phyloP scores from a whole-genome alignment of 1,140 invertebrate genomes.

The Ceratosolen fusciceps region DNA sequence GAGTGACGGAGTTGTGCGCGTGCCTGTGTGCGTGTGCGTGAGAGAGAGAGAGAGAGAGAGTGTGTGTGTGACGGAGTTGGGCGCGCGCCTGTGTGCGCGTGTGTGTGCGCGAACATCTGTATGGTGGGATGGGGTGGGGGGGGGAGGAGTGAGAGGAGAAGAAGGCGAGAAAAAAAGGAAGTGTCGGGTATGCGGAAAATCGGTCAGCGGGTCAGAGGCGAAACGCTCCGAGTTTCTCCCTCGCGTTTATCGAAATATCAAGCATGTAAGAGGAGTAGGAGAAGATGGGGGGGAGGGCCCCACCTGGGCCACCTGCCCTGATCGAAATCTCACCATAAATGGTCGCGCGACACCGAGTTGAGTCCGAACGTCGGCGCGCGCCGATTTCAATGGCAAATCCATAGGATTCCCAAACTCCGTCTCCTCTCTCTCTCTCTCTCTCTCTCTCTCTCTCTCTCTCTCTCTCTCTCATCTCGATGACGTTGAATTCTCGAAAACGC shows the following conservation, averaged over 20 bases:
- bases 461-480: not conserved
- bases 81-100: too few species aligned
- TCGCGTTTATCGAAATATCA: constrained; percentile 26
- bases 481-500: not conserved
- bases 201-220: constrained; percentile 52
- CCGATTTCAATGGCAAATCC: constrained; percentile 39
- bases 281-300: constrained; percentile 9
- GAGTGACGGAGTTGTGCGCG: too few species aligned
- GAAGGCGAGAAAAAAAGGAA: not conserved
- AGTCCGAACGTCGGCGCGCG: not conserved
- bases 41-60: not conserved
- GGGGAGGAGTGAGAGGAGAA: not conserved
- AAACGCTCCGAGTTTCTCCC: not conserved
- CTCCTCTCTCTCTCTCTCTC: not conserved
- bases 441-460: not conserved
- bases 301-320: constrained; percentile 45
- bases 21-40: too few species aligned
- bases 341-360: constrained; percentile 27
- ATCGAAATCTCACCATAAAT: constrained; percentile 51
- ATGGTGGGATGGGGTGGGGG: not conserved
- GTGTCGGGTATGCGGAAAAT: constrained; percentile 40
- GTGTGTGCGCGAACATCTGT: too few species aligned
- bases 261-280: not conserved
- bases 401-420: constrained; percentile 6
- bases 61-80: not conserved